Conservation (phyloP, 2,888 invertebrate genomes). For the Pemphredon lugubris region DNA sequence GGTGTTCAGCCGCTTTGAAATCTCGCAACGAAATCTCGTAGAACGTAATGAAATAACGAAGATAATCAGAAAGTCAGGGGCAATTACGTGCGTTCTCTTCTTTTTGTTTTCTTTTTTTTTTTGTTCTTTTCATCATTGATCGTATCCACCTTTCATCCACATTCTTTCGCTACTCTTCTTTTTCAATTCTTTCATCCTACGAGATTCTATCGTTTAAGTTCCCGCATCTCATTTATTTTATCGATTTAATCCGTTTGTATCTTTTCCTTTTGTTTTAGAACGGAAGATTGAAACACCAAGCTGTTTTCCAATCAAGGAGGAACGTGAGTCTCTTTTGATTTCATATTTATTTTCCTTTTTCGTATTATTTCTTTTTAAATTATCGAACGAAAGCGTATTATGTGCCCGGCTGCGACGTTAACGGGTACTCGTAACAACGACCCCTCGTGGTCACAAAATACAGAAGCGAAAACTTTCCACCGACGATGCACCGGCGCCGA, state of each 20-base stretch:
- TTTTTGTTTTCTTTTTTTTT: constrained; percentile 1
- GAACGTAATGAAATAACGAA: constrained; percentile 3
- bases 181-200: constrained; percentile 7
- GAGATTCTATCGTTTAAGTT: constrained; percentile 17
- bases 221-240: constrained; percentile 42
- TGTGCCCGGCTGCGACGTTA: too few relatives aligned
- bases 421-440: too few relatives aligned
- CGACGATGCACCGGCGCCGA: too few relatives aligned
- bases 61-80: background rate
- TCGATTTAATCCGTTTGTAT: constrained; percentile 55
- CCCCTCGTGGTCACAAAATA: too few relatives aligned
- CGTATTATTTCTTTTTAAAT: background rate
- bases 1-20: constrained; percentile 27
- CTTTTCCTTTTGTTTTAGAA: constrained; percentile 75
- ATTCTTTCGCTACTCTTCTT: background rate
- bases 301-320: constrained; percentile 70
- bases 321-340: constrained; percentile 73
- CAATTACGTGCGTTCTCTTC: background rate
- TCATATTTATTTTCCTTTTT: constrained; percentile 45
- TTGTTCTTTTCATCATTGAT: background rate
- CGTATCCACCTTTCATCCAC: background rate
- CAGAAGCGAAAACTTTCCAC: too few relatives aligned
- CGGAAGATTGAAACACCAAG: constrained; percentile 67
- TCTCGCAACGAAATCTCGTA: constrained; percentile 24
- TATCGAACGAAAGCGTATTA: too few relatives aligned